These are phyloP conservation scores for Tachuris rubrigastra DNA, from an alignment of 2,113 vertebrate species.

Conservation along the genomic window DNA sequence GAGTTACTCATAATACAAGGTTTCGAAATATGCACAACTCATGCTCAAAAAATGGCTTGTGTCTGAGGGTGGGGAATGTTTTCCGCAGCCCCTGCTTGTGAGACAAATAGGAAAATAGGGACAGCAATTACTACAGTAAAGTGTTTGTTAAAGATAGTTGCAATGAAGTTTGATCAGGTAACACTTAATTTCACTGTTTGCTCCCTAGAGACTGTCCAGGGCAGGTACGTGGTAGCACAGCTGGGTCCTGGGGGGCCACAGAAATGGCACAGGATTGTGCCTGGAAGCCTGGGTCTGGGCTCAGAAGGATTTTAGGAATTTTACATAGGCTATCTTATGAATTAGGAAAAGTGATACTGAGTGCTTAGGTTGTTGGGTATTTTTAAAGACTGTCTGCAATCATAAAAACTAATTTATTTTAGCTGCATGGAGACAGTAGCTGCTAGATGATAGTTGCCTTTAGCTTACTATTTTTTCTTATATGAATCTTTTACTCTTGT, in stretches of 20 bases:
- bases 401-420: background rate
- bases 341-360: background rate
- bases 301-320: background rate
- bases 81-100: background rate
- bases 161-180: background rate
- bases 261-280: background rate
- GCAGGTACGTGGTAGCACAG: background rate
- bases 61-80: slow-evolving; percentile 9
- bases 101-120: background rate
- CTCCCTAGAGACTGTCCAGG: background rate
- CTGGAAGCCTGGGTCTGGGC: background rate
- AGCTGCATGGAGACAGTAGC: background rate
- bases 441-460: background rate
- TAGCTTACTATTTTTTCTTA: background rate
- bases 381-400: background rate
- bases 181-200: background rate
- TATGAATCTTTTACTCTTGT: background rate
- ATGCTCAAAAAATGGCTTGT: background rate
- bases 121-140: background rate
- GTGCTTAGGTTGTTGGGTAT: background rate
- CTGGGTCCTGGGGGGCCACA: background rate
- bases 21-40: slow-evolving; percentile 48
- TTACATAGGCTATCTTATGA: background rate
- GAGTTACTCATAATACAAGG: slow-evolving; percentile 26
- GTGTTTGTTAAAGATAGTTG: background rate